Percentiles rank a stretch among this genome's conserved stretches.
Evolutionary conservation across 2,797 vertebrate species (phyloP).

Genomic region (Gephyroberyx darwinii): DNA sequence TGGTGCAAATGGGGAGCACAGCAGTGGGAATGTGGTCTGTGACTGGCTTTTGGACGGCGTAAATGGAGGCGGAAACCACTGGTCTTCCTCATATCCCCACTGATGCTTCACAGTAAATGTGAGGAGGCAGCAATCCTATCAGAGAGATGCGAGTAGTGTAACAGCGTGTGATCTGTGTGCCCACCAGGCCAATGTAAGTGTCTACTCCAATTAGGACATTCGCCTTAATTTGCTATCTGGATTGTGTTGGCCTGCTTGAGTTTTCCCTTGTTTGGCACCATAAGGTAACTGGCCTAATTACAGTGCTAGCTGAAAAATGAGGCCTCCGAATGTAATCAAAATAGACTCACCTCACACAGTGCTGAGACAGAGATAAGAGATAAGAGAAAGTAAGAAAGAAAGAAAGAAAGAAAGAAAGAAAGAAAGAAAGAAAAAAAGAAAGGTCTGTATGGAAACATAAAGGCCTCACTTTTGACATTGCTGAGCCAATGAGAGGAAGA

Average conservation of each 20-base stretch:
- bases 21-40: constrained; percentile 38
- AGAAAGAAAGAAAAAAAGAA: neutral
- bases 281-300: constrained; percentile 55
- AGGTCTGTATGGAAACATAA: too few relatives aligned
- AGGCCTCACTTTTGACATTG: too few relatives aligned
- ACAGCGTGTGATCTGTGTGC: constrained; percentile 59
- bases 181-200: constrained; percentile 46
- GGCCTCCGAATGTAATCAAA: constrained; percentile 30
- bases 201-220: constrained; percentile 59
- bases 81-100: constrained; percentile 52
- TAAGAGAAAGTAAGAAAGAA: constrained; percentile 8
- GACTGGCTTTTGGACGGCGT: constrained; percentile 33
- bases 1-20: constrained; percentile 33
- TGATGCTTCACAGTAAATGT: constrained; percentile 59
- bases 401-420: neutral
- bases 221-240: constrained; percentile 45
- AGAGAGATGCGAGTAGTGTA: constrained; percentile 50
- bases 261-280: constrained; percentile 38
- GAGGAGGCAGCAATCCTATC: constrained; percentile 63
- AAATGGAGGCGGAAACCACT: constrained; percentile 63
- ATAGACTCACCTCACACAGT: neutral
- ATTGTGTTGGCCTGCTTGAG: constrained; percentile 33
- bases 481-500: too few relatives aligned
- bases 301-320: constrained; percentile 28
- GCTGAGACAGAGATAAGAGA: neutral